Evolutionary conservation across 2,797 vertebrate genomes (phyloP).

Genomic region (Pseudomugil tenellus): DNA sequence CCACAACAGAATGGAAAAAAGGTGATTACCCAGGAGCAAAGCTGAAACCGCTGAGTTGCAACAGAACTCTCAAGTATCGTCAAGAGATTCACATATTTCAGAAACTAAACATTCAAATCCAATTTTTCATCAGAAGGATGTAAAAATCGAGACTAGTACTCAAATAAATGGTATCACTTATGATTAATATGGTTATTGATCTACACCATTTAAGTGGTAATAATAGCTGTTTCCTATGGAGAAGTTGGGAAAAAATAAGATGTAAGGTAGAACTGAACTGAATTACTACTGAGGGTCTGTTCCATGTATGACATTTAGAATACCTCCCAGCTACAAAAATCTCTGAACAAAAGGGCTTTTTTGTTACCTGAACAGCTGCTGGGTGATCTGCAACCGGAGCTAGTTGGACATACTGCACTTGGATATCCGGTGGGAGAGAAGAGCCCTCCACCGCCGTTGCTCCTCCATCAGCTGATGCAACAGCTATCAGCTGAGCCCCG

Average conservation of each 20-base stretch:
- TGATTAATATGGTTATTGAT: conserved; percentile 29
- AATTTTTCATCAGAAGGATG: neutral
- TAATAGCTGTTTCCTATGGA: conserved; percentile 48
- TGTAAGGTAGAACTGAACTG: conserved; percentile 47
- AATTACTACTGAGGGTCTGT: conserved; percentile 40
- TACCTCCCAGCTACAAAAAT: conserved; percentile 21
- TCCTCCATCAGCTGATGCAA: conserved; percentile 91
- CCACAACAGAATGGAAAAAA: neutral
- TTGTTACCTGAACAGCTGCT: conserved; percentile 86
- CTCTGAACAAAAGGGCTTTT: conserved; percentile 14
- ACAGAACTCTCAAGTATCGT: neutral
- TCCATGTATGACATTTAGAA: conserved; percentile 44
- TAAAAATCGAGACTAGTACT: neutral
- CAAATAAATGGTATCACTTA: conserved; percentile 35
- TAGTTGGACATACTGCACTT: conserved; percentile 97
- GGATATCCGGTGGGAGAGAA: conserved; percentile 93
- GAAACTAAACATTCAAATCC: neutral
- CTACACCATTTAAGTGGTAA: conserved; percentile 1
- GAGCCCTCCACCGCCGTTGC: conserved; percentile 90
- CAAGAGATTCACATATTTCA: neutral
- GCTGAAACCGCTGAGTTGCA: neutral
- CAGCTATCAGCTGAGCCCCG: conserved; percentile 94
- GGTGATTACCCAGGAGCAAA: neutral
- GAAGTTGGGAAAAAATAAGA: conserved; percentile 52
- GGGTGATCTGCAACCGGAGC: conserved; percentile 92